Conservation (phyloP, 2,888 invertebrate genomes). For the Rhogogaster chlorosoma region DNA sequence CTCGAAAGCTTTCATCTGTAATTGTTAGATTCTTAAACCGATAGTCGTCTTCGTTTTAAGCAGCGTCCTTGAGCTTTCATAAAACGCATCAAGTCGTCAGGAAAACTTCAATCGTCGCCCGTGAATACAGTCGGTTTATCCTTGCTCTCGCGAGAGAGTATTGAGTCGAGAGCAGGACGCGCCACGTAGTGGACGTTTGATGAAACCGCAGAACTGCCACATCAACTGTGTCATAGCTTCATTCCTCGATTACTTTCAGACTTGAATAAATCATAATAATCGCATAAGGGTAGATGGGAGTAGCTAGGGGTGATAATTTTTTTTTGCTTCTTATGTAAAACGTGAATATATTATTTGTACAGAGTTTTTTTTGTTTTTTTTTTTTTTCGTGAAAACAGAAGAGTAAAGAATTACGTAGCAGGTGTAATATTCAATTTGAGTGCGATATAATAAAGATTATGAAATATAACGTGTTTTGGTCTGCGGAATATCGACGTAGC, state of each 20-base stretch:
- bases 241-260: no score
- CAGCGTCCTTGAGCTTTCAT: no score
- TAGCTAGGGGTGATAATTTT: neutral
- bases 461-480: neutral
- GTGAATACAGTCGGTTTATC: neutral
- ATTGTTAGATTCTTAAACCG: no score
- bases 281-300: neutral
- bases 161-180: neutral
- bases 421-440: neutral
- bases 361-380: neutral
- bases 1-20: no score
- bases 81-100: no score
- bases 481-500: neutral
- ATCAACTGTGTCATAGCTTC: no score
- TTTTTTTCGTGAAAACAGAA: neutral
- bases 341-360: conserved; percentile 40
- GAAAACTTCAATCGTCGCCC: no score
- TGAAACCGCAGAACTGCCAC: neutral
- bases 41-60: no score
- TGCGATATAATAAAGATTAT: neutral
- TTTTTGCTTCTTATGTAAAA: neutral
- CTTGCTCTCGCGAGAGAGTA: neutral
- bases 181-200: neutral
- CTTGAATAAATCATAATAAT: neutral
- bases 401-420: neutral